phyloP scores from a whole-genome alignment of 2,888 invertebrate genomes.

The Pyralis farinalis region DNA sequence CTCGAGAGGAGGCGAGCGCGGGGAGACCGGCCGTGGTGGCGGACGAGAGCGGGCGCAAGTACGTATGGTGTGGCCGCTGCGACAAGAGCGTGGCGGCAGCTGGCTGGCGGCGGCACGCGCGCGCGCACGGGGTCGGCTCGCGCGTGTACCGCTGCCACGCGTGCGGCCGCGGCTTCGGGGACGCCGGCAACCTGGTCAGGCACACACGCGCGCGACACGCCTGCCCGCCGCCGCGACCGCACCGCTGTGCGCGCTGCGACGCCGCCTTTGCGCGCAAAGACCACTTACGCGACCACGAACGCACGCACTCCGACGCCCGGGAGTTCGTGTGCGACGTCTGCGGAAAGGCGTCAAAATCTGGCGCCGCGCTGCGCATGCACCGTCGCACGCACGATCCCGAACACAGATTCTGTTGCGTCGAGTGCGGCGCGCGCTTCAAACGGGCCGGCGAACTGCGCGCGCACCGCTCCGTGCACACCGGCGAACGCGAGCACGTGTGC shows the following conservation, averaged over 20 bases:
- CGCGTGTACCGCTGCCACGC: constrained; percentile 67
- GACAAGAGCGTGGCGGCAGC: constrained; percentile 36
- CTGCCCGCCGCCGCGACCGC: constrained; percentile 67
- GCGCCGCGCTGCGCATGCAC: constrained; percentile 76
- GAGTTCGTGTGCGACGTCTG: constrained; percentile 78
- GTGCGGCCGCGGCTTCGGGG: constrained; percentile 75
- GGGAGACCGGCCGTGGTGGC: not conserved
- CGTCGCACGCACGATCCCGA: constrained; percentile 48
- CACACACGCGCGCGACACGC: constrained; percentile 74
- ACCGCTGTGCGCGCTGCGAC: constrained; percentile 55
- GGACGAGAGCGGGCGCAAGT: constrained; percentile 14
- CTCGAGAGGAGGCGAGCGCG: too few relatives aligned
- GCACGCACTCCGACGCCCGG: constrained; percentile 60
- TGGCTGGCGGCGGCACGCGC: constrained; percentile 67
- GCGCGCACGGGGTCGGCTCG: constrained; percentile 54
- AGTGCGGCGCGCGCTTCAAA: constrained; percentile 79
- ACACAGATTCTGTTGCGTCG: constrained; percentile 56
- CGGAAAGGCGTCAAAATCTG: constrained; percentile 73
- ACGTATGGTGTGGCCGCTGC: constrained; percentile 58
- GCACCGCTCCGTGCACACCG: constrained; percentile 79
- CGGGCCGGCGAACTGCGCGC: constrained; percentile 74
- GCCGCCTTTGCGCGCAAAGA: constrained; percentile 65
- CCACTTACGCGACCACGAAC: constrained; percentile 72
- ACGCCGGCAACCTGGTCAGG: constrained; percentile 69
- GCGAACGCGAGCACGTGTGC: constrained; percentile 76